Percentiles rank a stretch among this genome's conserved stretches.
Evolutionary conservation across 1,140 invertebrate genomes (phyloP).

Genomic region (Drosophila cardini): DNA sequence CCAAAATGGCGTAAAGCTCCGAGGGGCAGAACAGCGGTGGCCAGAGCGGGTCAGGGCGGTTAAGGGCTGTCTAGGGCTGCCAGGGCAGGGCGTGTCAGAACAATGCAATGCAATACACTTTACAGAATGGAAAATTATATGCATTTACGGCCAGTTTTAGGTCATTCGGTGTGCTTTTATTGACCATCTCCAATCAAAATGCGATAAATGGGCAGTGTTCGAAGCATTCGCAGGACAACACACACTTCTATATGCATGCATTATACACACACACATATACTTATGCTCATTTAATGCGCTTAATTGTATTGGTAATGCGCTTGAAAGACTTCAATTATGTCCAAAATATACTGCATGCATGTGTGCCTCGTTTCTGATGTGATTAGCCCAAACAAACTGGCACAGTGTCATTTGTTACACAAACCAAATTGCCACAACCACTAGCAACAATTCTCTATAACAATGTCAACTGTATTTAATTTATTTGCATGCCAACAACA

Average conservation of each 20-base stretch:
- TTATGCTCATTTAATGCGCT: conserved; percentile 52
- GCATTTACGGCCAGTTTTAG: conserved; percentile 48
- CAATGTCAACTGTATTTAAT: conserved; percentile 66
- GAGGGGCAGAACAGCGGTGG: background rate
- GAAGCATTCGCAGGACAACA: conserved; percentile 31
- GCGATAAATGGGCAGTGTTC: conserved; percentile 57
- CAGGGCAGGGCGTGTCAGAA: background rate
- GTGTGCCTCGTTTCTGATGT: conserved; percentile 42
- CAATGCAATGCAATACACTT: conserved; percentile 30
- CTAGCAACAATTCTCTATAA: conserved; percentile 27
- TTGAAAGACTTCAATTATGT: conserved; percentile 75
- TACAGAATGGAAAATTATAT: conserved; percentile 73
- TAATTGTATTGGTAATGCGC: conserved; percentile 78
- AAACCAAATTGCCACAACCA: conserved; percentile 10
- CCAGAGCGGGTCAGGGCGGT: too few relatives aligned
- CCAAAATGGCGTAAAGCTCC: background rate
- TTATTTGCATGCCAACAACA: conserved; percentile 61
- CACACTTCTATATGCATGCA: conserved; percentile 18
- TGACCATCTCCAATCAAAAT: conserved; percentile 51
- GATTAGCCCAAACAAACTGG: conserved; percentile 77
- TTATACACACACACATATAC: conserved; percentile 30
- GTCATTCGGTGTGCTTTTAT: conserved; percentile 42
- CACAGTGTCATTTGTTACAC: conserved; percentile 74
- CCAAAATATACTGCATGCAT: conserved; percentile 8
- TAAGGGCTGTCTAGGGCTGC: too few relatives aligned